Percentiles rank a stretch among this genome's conserved stretches.
Evolutionary conservation across 37 sponge, comb jelly and placozoan genomes (phyloP).

Genomic region (Oopsacas minuta): DNA sequence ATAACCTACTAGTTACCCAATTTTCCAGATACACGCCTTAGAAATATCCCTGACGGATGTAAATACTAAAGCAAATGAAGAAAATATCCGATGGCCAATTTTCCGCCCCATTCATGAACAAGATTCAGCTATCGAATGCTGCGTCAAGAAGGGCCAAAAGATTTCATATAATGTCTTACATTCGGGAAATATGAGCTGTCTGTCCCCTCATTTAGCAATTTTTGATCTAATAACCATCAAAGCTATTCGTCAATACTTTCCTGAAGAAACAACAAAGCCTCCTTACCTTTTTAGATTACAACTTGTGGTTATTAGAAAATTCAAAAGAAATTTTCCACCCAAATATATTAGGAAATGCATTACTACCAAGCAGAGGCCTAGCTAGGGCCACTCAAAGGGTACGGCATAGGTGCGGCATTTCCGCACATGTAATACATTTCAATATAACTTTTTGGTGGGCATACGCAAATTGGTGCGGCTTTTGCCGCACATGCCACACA

Average conservation of each 20-base stretch:
- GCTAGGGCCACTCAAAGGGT: too few relatives aligned
- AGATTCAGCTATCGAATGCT: background rate
- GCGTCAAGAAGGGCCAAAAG: background rate
- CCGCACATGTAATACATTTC: too few relatives aligned
- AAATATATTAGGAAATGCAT: background rate
- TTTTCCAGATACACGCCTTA: background rate
- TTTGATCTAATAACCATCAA: background rate
- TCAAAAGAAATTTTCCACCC: background rate
- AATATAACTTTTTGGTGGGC: too few relatives aligned
- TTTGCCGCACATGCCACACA: too few relatives aligned
- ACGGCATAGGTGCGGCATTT: too few relatives aligned
- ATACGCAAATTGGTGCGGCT: too few relatives aligned
- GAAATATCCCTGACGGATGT: slow-evolving; percentile 4
- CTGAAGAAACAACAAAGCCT: background rate
- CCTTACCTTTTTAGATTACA: background rate
- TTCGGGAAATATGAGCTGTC: background rate
- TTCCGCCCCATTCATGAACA: background rate
- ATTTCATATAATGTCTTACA: background rate
- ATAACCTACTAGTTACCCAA: slow-evolving; percentile 5
- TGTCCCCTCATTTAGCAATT: background rate
- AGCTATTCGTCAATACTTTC: slow-evolving; percentile 10
- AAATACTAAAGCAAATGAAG: background rate
- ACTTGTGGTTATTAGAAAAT: background rate
- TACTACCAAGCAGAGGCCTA: background rate
- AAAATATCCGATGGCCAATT: background rate